These are phyloP conservation scores for Diadophis punctatus DNA, from an alignment of 2,113 vertebrate species.

Conservation along the genomic window DNA sequence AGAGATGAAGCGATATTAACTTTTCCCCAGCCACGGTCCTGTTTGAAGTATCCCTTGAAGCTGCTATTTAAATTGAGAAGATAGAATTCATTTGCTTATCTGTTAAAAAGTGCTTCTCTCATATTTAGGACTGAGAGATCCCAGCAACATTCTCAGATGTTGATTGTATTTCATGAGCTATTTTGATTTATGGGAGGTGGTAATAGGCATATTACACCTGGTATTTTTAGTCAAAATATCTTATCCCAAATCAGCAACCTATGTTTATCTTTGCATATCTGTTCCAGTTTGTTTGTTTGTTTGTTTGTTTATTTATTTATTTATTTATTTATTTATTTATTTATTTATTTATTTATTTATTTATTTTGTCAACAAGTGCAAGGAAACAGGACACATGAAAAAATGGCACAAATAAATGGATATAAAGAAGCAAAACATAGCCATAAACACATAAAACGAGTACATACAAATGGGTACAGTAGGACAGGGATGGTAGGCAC, in stretches of 20 bases:
- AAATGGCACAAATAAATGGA: no score
- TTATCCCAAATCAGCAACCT: background rate
- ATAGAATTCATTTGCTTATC: background rate
- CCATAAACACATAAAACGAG: no score
- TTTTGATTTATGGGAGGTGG: background rate
- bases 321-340: no score
- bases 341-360: no score
- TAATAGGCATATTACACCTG: background rate
- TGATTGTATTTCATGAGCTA: background rate
- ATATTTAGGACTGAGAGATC: background rate
- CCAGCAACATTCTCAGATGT: background rate
- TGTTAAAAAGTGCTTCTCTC: background rate
- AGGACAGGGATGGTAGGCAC: no score
- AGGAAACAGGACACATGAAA: no score
- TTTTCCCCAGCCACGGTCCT: background rate
- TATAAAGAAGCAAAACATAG: no score
- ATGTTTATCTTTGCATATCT: background rate
- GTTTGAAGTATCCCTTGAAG: background rate
- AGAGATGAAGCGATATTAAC: background rate
- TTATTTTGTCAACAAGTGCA: no score
- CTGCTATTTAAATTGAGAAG: background rate
- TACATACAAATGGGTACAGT: no score
- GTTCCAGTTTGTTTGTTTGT: no score
- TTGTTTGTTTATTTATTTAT: no score
- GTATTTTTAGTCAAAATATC: background rate